Base-by-base conservation (phyloP, 2,113 vertebrate species). In the Ameiurus melas region DNA sequence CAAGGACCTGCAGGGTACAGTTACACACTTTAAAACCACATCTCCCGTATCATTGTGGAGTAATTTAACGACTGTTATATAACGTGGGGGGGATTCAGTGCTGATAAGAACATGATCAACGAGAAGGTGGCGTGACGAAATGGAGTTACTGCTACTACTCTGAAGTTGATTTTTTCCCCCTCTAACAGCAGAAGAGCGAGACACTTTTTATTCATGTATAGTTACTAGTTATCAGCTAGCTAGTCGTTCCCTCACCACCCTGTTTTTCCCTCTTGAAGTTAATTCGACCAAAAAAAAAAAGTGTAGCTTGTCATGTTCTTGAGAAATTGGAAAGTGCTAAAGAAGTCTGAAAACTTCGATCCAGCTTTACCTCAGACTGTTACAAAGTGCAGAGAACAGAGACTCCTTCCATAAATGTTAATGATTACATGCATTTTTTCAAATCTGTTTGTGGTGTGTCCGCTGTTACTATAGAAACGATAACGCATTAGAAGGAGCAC, bases 1-100 rank as follows among this genome's bases (percentile, higher is more conserved):
- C 97, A 80, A 99, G 94, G 43, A 99, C 97, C 98, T 99, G 92
- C 83, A 84, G 25, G 25, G 22, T 62, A 51, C 53, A 71, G 13
- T 43, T 13, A 64, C 27, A 82, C 20, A 57, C 47, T 47, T 51
- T 78, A 22, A 77, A 77, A 75, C 70, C 73, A 79, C 16, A 19
- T 51, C 9, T 2, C 27, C n/a, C 7, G 8, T 4, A 10, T 55
- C 51, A 7, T 14, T 19, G 16, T 57, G 51, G 47, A 80, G 6
- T 4, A n/a, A 6, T 2, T 79, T 79, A 55, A 8, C 53, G 22
- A 16, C 10, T n/a, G 4, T n/a, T 79, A 55, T 17, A n/a, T 27
- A 79, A 55, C 4, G 14, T 47, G 13, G 20, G 62, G 62, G 4
- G 4, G n/a, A 14, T 30, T n/a, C 9, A 12, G 5, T 4, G 30